These are phyloP conservation scores for Muscidifurax raptorellus DNA, from an alignment of 1,140 invertebrate genomes.

Conservation along the genomic window DNA sequence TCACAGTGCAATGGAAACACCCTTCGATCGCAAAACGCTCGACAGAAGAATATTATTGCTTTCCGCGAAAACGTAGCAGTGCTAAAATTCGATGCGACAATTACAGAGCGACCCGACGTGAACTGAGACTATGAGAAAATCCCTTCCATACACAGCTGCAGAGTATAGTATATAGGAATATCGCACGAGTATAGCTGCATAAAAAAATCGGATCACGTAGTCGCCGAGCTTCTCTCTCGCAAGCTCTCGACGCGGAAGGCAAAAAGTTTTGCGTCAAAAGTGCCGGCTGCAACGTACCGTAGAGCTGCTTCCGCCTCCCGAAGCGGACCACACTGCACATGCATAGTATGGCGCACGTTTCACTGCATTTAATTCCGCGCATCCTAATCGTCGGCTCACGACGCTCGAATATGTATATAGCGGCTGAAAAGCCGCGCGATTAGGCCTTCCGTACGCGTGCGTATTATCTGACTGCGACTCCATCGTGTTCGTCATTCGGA, in stretches of 20 bases:
- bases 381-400: neutral
- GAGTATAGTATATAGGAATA: neutral
- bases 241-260: neutral
- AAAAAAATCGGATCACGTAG: slow-evolving; percentile 26
- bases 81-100: slow-evolving; percentile 9
- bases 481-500: no score
- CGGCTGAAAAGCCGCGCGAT: no score
- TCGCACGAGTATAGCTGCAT: neutral
- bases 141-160: neutral
- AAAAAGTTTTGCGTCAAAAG: neutral
- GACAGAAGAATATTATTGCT: no score
- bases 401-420: neutral
- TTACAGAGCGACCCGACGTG: neutral
- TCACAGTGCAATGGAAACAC: no score
- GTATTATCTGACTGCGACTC: no score
- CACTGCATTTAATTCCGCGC: neutral
- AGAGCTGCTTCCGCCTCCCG: neutral
- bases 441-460: no score
- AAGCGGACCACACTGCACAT: neutral
- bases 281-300: neutral
- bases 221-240: neutral
- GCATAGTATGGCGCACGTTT: neutral
- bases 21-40: no score
- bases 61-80: neutral
- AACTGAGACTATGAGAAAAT: neutral